Percentiles rank a stretch among this genome's conserved stretches.
Conservation (phyloP, 2,888 invertebrate species). For the Drosophila tripunctata region DNA sequence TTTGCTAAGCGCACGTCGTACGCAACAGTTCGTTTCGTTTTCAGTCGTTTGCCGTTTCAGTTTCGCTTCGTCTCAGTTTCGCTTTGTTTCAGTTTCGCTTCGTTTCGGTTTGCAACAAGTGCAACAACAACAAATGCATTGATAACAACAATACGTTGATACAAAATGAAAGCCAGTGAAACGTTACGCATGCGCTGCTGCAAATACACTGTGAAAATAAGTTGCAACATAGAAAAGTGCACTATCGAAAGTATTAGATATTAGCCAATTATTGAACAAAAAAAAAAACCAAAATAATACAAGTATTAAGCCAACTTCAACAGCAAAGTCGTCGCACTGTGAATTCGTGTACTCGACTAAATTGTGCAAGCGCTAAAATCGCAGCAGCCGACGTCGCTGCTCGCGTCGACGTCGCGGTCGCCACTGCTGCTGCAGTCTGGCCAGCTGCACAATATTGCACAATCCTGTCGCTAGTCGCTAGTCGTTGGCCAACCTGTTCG, state of each 20-base stretch:
- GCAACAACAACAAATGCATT: constrained; percentile 30
- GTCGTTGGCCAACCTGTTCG: constrained; percentile 71
- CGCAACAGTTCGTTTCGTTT: constrained; percentile 43
- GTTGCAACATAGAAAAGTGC: constrained; percentile 10
- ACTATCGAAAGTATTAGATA: constrained; percentile 26
- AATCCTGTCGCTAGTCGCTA: constrained; percentile 70
- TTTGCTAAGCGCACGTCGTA: constrained; percentile 56
- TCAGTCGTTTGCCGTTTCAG: too few species aligned
- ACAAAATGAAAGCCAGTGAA: constrained; percentile 73
- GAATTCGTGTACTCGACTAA: constrained; percentile 44
- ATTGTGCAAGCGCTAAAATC: constrained; percentile 66
- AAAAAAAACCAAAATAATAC: constrained; percentile 6
- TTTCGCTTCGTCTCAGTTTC: not conserved
- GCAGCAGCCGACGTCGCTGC: constrained; percentile 43
- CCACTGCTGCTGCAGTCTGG: constrained; percentile 17
- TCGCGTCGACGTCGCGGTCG: not conserved
- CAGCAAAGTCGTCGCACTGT: constrained; percentile 23
- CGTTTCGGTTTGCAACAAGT: constrained; percentile 2
- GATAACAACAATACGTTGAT: constrained; percentile 22
- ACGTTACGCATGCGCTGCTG: constrained; percentile 68
- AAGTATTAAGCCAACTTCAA: constrained; percentile 43
- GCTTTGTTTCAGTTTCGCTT: constrained; percentile 1
- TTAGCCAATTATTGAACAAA: constrained; percentile 75
- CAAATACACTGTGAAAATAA: constrained; percentile 49
- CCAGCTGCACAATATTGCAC: constrained; percentile 77